Evolutionary conservation across 2,888 invertebrate genomes (phyloP).

Genomic region (Tipula unca): DNA sequence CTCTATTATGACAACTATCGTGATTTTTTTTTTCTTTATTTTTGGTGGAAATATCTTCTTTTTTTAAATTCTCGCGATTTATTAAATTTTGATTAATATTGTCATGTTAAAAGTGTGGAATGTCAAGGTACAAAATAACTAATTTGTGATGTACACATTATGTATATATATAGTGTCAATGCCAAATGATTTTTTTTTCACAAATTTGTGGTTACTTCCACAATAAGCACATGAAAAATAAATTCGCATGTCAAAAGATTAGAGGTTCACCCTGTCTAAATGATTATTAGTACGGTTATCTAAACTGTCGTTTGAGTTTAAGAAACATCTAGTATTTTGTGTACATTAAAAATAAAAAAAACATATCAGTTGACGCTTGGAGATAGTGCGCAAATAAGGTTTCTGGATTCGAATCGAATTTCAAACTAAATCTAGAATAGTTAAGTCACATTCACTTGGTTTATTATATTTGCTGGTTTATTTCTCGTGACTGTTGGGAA

Average conservation of each 20-base stretch:
- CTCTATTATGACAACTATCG: not conserved
- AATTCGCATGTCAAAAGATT: not conserved
- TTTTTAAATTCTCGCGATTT: not conserved
- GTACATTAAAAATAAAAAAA: too few species aligned
- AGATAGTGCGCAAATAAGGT: too few species aligned
- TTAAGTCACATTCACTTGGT: too few species aligned
- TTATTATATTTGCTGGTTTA: too few species aligned
- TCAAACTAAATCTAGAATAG: too few species aligned
- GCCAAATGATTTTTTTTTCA: not conserved
- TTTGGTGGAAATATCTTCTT: not conserved
- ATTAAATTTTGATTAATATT: not conserved
- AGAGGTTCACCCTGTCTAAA: not conserved
- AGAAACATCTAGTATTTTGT: too few species aligned
- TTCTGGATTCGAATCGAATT: too few species aligned
- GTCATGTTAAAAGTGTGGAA: not conserved
- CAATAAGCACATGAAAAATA: not conserved
- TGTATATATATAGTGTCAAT: not conserved
- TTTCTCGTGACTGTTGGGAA: too few species aligned
- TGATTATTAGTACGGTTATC: too few species aligned
- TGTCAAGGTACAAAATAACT: not conserved
- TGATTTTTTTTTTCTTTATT: too few species aligned
- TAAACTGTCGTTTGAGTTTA: too few species aligned
- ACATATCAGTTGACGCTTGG: too few species aligned
- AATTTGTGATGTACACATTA: not conserved
- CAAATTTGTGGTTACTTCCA: not conserved